phyloP scores from a whole-genome alignment of 2,888 invertebrate species.

The Shargacucullia verbasci region DNA sequence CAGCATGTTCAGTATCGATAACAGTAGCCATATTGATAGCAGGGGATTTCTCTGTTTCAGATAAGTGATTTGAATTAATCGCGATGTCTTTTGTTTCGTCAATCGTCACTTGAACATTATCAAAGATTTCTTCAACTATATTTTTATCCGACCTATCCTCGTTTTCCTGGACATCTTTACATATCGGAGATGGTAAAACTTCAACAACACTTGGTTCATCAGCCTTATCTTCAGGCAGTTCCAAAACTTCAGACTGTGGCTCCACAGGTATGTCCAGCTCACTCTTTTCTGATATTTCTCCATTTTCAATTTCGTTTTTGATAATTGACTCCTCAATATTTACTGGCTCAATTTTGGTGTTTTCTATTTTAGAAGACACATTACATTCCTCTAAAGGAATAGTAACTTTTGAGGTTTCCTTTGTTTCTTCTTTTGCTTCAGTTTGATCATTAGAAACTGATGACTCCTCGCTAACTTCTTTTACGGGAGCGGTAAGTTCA shows the following conservation, averaged over 20 bases:
- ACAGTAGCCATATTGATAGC: slow-evolving; percentile 48
- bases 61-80: slow-evolving; percentile 53
- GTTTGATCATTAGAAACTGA: slow-evolving; percentile 30
- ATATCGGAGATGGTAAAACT: slow-evolving; percentile 66
- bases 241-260: slow-evolving; percentile 30
- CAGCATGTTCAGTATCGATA: slow-evolving; percentile 57
- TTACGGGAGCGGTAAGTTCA: slow-evolving; percentile 59
- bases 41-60: slow-evolving; percentile 43
- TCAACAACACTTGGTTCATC: slow-evolving; percentile 52
- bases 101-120: slow-evolving; percentile 44
- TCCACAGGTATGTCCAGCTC: slow-evolving; percentile 38
- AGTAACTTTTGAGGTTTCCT: slow-evolving; percentile 24
- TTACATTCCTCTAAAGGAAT: slow-evolving; percentile 18
- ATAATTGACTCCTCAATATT: slow-evolving; percentile 20
- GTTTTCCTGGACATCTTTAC: slow-evolving; percentile 55
- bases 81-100: slow-evolving; percentile 43
- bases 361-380: slow-evolving; percentile 25
- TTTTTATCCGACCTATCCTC: slow-evolving; percentile 36
- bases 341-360: slow-evolving; percentile 19
- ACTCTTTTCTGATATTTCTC: slow-evolving; percentile 20
- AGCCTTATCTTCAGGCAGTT: slow-evolving; percentile 41
- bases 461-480: slow-evolving; percentile 55
- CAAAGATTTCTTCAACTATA: slow-evolving; percentile 49
- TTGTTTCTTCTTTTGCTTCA: slow-evolving; percentile 22
- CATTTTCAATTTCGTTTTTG: slow-evolving; percentile 22